Evolutionary conservation across 2,888 invertebrate species (phyloP).

Genomic region (Drosophila affinis): DNA sequence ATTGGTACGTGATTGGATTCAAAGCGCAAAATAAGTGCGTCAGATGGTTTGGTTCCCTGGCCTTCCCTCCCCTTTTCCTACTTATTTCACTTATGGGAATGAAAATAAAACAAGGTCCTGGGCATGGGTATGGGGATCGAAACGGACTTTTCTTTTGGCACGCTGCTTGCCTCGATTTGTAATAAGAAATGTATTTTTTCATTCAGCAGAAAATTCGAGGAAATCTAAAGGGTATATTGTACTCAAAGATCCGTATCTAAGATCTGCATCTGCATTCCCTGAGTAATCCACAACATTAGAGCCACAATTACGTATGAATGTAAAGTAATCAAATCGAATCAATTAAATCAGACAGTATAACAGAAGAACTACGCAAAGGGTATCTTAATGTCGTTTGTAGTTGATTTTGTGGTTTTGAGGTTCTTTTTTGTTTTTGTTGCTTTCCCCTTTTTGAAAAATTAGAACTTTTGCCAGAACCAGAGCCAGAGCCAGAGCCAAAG

Average conservation of each 20-base stretch:
- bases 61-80: slow-evolving; percentile 16
- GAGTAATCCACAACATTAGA: no score
- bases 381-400: slow-evolving; percentile 37
- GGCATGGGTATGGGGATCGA: no score
- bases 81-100: slow-evolving; percentile 70
- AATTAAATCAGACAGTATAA: not conserved
- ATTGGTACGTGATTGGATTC: slow-evolving; percentile 79
- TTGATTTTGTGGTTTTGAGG: slow-evolving; percentile 60
- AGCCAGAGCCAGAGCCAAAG: slow-evolving; percentile 55
- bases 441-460: slow-evolving; percentile 61
- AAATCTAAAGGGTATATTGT: not conserved
- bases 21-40: slow-evolving; percentile 78
- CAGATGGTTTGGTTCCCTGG: slow-evolving; percentile 45
- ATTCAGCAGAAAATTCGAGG: not conserved
- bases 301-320: no score
- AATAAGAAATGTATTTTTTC: slow-evolving; percentile 70
- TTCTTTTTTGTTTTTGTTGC: slow-evolving; percentile 45
- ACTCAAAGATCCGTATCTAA: not conserved
- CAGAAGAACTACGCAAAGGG: not conserved
- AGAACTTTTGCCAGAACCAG: slow-evolving; percentile 71
- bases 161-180: slow-evolving; percentile 67
- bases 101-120: slow-evolving; percentile 26
- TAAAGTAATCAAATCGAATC: no score
- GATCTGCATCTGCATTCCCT: not conserved
- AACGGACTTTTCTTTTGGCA: slow-evolving; percentile 67